Evolutionary conservation across 2,113 vertebrate species (phyloP), one percentile per base, ranked within the genome.

Genomic region (Brachypteracias leptosomus): DNA sequence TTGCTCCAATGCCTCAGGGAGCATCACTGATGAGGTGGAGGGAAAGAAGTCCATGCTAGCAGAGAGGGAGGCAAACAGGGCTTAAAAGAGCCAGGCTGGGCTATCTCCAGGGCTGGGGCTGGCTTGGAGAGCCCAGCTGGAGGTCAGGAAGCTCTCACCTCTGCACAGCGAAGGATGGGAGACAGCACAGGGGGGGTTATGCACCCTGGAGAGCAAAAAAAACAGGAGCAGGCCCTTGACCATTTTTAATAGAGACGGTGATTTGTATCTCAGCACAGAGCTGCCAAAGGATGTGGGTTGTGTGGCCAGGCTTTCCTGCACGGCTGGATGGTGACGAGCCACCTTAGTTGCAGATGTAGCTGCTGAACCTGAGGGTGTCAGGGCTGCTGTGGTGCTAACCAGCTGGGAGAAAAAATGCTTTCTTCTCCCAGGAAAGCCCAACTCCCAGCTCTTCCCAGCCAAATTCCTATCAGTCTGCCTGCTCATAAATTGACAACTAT

Each of bases 201-300:
- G 33, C 29, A 71, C 2, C 13, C 7, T 21, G 31, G 59, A 73
- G 18, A 73, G 66, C 21, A 68, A 47, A 62, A n/a, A n/a, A n/a
- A n/a, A n/a, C n/a, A n/a, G n/a, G n/a, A n/a, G n/a, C n/a, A 89
- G 28, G 22, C 22, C 55, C 35, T 52, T 1, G 0, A 75, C 40
- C 66, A 63, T 58, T 57, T 83, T 62, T 25, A 66, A 57, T 42
- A 65, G 2, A 7, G 76, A 49, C 0, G 0, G 17, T 22, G 57
- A 76, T 55, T 80, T 18, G 58, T 5, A 18, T 55, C 59, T 93
- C n/a, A 26, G 79, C 72, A 71, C 20, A 42, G n/a, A 72, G 68
- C 72, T 90, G 83, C 24, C 13, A 20, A 51, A 95, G 92, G 90
- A 94, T 90, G 90, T 95, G 93, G 91, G 29, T 67, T 67, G 26